A percentile compares a stretch with the other conserved stretches of the same genome.
Conservation (phyloP, 2,888 invertebrate species). For the Euproctis similis region DNA sequence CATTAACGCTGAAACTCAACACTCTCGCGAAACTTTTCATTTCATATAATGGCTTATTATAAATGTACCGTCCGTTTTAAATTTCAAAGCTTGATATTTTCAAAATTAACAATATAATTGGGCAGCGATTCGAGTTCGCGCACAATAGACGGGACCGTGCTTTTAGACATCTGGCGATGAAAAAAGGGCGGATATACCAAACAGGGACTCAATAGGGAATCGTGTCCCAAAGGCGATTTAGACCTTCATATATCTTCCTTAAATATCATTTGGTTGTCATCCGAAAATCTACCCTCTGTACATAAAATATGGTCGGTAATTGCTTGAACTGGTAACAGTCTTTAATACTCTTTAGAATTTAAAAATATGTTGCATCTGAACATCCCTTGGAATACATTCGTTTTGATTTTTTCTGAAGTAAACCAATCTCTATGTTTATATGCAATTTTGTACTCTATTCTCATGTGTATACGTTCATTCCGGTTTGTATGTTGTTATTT, state of each 20-base stretch:
- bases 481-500: constrained; percentile 23
- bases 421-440: constrained; percentile 20
- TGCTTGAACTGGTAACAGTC: constrained; percentile 3
- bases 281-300: constrained; percentile 18
- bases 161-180: constrained; percentile 65
- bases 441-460: constrained; percentile 17
- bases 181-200: constrained; percentile 74
- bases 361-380: constrained; percentile 56
- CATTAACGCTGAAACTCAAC: constrained; percentile 34
- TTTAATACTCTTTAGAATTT: constrained; percentile 24
- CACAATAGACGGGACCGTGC: constrained; percentile 43
- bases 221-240: constrained; percentile 55
- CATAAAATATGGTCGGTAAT: constrained; percentile 21
- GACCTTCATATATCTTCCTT: constrained; percentile 9
- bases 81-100: constrained; percentile 71
- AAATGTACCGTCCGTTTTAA: constrained; percentile 49
- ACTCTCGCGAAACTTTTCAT: constrained; percentile 20
- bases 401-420: constrained; percentile 23
- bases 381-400: constrained; percentile 70
- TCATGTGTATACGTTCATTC: constrained; percentile 20
- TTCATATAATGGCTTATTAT: constrained; percentile 69
- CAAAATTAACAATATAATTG: constrained; percentile 76
- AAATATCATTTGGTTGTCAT: constrained; percentile 10
- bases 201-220: constrained; percentile 60
- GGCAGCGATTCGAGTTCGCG: constrained; percentile 55